Conservation (phyloP, 2,888 invertebrate species). For the Lottia gigantea region DNA sequence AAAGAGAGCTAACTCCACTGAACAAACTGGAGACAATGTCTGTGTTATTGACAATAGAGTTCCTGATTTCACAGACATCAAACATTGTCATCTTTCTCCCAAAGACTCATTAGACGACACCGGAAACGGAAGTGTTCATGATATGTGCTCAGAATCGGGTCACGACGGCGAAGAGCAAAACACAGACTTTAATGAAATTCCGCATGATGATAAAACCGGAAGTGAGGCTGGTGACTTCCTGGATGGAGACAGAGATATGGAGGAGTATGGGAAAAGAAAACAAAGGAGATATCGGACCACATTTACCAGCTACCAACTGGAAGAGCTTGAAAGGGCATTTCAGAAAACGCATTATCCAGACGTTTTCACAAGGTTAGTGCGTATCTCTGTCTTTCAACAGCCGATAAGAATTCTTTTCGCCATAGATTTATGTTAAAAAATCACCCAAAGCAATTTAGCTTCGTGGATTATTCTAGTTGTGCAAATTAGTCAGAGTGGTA, state of each 20-base stretch:
- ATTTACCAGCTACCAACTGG: constrained; percentile 64
- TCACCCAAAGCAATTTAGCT: too few relatives aligned
- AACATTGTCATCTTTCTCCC: background rate
- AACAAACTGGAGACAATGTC: background rate
- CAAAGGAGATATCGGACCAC: constrained; percentile 65
- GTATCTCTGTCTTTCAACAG: too few relatives aligned
- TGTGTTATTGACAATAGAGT: background rate
- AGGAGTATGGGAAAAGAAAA: constrained; percentile 61
- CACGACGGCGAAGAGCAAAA: constrained; percentile 18
- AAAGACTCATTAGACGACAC: constrained; percentile 1
- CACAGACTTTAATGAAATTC: constrained; percentile 12
- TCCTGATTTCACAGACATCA: background rate
- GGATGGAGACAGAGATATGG: constrained; percentile 35
- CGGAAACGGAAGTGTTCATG: background rate
- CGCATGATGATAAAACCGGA: constrained; percentile 15
- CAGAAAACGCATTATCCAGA: constrained; percentile 68
- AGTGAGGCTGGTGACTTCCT: constrained; percentile 17
- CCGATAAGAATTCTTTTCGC: too few relatives aligned
- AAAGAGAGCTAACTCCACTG: background rate
- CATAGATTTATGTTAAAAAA: too few relatives aligned
- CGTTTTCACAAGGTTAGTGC: constrained; percentile 64
- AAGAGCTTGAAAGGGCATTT: constrained; percentile 65
- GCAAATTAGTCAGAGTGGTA: too few relatives aligned
- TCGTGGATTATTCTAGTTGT: too few relatives aligned
- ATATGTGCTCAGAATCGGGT: constrained; percentile 8